Evolutionary conservation across 2,888 invertebrate species (phyloP).

Genomic region (Tinea semifulvella): DNA sequence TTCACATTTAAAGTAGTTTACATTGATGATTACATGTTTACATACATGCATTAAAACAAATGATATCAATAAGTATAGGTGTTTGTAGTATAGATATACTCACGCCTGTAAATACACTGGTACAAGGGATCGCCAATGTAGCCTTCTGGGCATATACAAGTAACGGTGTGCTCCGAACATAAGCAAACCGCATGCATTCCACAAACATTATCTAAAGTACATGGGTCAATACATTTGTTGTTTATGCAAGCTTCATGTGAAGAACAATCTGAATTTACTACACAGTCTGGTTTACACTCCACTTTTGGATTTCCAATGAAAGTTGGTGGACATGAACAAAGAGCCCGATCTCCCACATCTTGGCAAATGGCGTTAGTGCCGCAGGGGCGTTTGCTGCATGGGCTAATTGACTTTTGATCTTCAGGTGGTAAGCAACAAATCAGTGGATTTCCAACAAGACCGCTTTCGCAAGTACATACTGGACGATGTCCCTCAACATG

Average conservation of each 20-base stretch:
- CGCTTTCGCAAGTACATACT: slow-evolving; percentile 77
- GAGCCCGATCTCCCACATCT: slow-evolving; percentile 72
- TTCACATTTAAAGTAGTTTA: slow-evolving; percentile 9
- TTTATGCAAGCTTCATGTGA: slow-evolving; percentile 78
- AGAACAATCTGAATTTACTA: slow-evolving; percentile 84
- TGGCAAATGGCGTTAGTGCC: slow-evolving; percentile 83
- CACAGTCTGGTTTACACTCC: slow-evolving; percentile 82
- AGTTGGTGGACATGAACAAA: slow-evolving; percentile 80
- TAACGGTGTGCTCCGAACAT: slow-evolving; percentile 84
- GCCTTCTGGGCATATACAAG: slow-evolving; percentile 80
- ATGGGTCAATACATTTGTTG: slow-evolving; percentile 78
- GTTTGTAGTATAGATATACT: slow-evolving; percentile 28
- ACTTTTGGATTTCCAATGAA: slow-evolving; percentile 81
- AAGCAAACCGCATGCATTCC: slow-evolving; percentile 83
- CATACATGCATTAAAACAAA: background rate
- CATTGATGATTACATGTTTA: background rate
- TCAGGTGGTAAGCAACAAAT: slow-evolving; percentile 73
- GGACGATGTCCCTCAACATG: slow-evolving; percentile 82
- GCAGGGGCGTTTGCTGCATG: slow-evolving; percentile 80
- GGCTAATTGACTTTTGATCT: slow-evolving; percentile 65
- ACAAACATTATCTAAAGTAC: slow-evolving; percentile 74
- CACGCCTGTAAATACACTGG: slow-evolving; percentile 71
- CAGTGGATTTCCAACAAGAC: slow-evolving; percentile 80
- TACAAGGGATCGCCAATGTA: slow-evolving; percentile 83
- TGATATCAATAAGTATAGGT: slow-evolving; percentile 15